Percentiles rank a stretch among this genome's conserved stretches.
Evolutionary conservation across 2,113 vertebrate genomes (phyloP).

Genomic region (Lutjanus erythropterus): DNA sequence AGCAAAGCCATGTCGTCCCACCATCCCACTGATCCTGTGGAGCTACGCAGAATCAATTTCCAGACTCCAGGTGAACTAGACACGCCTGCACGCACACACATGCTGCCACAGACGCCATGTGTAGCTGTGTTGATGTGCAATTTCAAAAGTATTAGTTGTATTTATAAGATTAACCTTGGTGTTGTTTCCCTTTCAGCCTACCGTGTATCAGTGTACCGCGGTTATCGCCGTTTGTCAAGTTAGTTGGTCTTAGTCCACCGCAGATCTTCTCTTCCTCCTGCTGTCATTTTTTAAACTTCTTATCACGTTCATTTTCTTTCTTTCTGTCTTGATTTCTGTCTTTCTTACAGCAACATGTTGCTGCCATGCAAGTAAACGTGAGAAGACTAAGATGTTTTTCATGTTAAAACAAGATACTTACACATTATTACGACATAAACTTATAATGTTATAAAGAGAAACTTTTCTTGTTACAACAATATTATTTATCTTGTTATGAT

Average conservation of each 20-base stretch:
- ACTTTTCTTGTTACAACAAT: too few species aligned
- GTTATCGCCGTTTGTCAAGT: slow-evolving; percentile 96
- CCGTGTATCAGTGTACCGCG: slow-evolving; percentile 84
- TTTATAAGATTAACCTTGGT: slow-evolving; percentile 62
- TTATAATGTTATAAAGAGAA: too few species aligned
- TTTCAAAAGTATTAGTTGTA: neutral
- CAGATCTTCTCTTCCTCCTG: slow-evolving; percentile 77
- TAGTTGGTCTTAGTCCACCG: slow-evolving; percentile 89
- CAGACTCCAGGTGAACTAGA: slow-evolving; percentile 92
- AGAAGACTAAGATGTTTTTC: too few species aligned
- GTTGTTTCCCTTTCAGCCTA: slow-evolving; percentile 80
- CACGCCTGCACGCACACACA: neutral
- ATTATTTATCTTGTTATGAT: too few species aligned
- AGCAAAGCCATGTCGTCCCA: slow-evolving; percentile 97
- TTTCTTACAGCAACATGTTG: too few species aligned
- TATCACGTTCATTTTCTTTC: neutral
- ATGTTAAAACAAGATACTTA: too few species aligned
- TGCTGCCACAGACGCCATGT: slow-evolving; percentile 1
- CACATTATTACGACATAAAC: too few species aligned
- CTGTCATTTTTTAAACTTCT: slow-evolving; percentile 21
- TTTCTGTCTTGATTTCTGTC: slow-evolving; percentile 22
- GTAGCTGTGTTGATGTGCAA: neutral
- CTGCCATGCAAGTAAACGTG: too few species aligned
- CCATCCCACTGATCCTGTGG: slow-evolving; percentile 97
- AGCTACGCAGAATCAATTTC: slow-evolving; percentile 98